Conservation (phyloP, 2,797 vertebrate genomes). For the Anableps anableps region DNA sequence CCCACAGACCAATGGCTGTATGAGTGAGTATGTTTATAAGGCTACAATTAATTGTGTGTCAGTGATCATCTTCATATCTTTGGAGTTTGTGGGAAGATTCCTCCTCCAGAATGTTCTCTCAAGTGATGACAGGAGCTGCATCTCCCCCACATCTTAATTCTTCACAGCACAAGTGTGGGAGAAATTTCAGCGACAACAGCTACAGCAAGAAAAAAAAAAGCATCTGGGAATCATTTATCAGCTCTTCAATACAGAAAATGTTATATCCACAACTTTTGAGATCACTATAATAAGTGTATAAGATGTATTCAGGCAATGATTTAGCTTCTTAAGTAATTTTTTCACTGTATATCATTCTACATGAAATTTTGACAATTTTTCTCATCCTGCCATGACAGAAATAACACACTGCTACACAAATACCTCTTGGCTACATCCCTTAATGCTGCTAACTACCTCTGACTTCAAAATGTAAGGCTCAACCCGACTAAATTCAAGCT, state of each 20-base stretch:
- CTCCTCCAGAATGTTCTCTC: constrained; percentile 57
- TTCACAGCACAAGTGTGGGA: constrained; percentile 42
- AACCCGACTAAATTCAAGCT: neutral
- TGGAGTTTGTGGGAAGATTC: constrained; percentile 60
- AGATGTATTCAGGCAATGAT: neutral
- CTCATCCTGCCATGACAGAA: neutral
- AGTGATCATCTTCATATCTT: constrained; percentile 51
- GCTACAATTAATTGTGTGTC: constrained; percentile 29
- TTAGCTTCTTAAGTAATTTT: neutral
- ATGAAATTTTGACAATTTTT: neutral
- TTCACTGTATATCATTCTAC: neutral
- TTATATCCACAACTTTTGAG: neutral
- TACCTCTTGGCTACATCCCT: neutral
- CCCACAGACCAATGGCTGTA: constrained; percentile 33
- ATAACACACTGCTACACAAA: neutral
- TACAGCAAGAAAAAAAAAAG: constrained; percentile 18
- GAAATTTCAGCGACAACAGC: constrained; percentile 57
- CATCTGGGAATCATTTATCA: constrained; percentile 9
- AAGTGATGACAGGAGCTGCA: constrained; percentile 67
- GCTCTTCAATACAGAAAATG: neutral
- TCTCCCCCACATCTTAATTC: constrained; percentile 60
- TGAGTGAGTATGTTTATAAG: neutral
- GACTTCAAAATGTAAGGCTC: neutral
- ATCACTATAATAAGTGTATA: neutral
- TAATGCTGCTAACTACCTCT: neutral